These are phyloP conservation scores for Ericerus pela DNA, from an alignment of 1,140 invertebrate species.

Conservation along the genomic window DNA sequence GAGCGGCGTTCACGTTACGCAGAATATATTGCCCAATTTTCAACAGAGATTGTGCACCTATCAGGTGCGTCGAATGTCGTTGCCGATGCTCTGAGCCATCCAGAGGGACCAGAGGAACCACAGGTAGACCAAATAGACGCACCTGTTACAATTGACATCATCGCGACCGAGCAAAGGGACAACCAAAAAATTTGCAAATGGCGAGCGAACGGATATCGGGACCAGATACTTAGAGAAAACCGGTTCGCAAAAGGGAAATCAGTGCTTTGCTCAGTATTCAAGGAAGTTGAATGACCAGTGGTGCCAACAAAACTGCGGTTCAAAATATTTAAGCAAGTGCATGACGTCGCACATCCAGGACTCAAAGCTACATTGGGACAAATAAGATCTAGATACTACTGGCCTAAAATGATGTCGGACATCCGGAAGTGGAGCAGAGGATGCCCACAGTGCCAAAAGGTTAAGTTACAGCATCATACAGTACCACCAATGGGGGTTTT, in stretches of 20 bases:
- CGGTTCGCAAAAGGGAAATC: too few relatives aligned
- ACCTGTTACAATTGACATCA: too few relatives aligned
- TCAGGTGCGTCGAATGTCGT: background rate
- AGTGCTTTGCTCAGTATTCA: too few relatives aligned
- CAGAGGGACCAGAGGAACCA: too few relatives aligned
- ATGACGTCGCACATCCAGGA: background rate
- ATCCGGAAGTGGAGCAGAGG: background rate
- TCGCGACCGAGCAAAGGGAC: too few relatives aligned
- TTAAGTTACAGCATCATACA: background rate
- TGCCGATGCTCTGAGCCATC: too few relatives aligned
- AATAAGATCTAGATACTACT: background rate
- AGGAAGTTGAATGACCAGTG: background rate
- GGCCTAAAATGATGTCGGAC: background rate
- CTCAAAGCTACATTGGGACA: background rate
- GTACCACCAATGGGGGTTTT: background rate
- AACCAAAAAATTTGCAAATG: too few relatives aligned
- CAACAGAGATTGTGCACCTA: background rate
- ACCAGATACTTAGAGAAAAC: too few relatives aligned
- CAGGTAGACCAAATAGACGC: too few relatives aligned
- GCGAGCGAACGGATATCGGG: too few relatives aligned
- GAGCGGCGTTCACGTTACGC: conserved; percentile 3
- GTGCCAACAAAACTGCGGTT: background rate
- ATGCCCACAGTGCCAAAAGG: background rate
- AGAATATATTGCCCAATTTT: background rate
- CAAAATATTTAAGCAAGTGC: background rate